phyloP scores from a whole-genome alignment of 37 sponge, comb jelly and placozoan genomes.

The Ephydatia muelleri region DNA sequence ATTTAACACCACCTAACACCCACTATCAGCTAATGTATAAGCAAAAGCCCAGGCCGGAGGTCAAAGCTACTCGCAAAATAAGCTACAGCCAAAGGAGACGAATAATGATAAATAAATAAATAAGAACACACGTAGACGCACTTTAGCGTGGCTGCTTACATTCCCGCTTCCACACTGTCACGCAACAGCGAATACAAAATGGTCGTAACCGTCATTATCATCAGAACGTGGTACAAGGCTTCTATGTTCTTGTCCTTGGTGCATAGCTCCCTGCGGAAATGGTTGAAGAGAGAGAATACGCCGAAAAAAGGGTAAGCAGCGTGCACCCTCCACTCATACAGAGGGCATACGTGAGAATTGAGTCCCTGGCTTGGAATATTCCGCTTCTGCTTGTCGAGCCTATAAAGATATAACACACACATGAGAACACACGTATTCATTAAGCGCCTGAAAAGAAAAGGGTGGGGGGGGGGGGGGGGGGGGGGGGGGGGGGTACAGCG shows the following conservation, averaged over 20 bases:
- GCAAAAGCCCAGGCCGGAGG: too few species aligned
- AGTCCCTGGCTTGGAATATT: slow-evolving; percentile 45
- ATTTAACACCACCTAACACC: too few species aligned
- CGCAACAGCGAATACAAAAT: slow-evolving; percentile 51
- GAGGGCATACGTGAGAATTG: slow-evolving; percentile 44
- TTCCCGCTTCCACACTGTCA: slow-evolving; percentile 50
- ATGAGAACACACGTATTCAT: too few species aligned
- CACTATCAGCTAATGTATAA: too few species aligned
- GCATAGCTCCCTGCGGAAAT: slow-evolving; percentile 24
- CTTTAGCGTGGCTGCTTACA: slow-evolving; percentile 8
- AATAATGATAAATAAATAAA: neutral
- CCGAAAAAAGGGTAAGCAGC: neutral
- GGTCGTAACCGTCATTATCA: slow-evolving; percentile 37
- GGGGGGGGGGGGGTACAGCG: neutral
- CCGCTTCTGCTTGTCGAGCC: slow-evolving; percentile 18
- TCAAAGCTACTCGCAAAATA: too few species aligned
- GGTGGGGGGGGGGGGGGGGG: too few species aligned
- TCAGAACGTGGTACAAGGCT: slow-evolving; percentile 57
- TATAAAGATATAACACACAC: neutral
- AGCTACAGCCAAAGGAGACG: too few species aligned
- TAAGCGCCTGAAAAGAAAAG: neutral
- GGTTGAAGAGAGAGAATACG: neutral
- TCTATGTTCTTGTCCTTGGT: slow-evolving; percentile 35
- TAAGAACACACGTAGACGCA: neutral
- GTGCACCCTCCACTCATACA: too few species aligned